Evolutionary conservation across 2,113 vertebrate species (phyloP).

Genomic region (Furnarius figulus): DNA sequence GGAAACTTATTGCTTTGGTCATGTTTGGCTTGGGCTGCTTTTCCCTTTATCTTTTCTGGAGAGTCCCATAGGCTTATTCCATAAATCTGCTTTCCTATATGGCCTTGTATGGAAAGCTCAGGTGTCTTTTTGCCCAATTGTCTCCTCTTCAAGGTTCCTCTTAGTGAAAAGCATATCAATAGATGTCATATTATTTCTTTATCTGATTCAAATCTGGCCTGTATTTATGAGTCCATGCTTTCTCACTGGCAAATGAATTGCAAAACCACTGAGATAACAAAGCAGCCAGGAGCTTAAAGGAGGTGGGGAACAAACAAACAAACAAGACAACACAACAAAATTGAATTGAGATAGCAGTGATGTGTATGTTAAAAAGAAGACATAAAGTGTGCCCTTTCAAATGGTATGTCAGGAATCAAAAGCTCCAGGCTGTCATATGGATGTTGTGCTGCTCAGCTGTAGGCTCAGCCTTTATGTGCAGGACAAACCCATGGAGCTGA

Average conservation of each 20-base stretch:
- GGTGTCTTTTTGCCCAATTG: not conserved
- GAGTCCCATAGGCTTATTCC: not conserved
- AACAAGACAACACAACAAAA: not conserved
- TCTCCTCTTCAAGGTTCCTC: not conserved
- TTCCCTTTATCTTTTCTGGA: not conserved
- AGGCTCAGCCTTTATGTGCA: not conserved
- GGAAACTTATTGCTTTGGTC: not conserved
- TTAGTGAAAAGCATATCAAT: not conserved
- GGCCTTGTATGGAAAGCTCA: not conserved
- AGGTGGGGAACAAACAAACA: not conserved
- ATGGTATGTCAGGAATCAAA: not conserved
- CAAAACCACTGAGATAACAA: not conserved
- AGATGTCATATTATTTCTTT: not conserved
- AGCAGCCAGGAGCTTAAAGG: not conserved
- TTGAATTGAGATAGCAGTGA: not conserved
- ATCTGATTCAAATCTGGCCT: not conserved
- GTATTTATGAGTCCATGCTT: not conserved
- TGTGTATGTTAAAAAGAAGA: not conserved
- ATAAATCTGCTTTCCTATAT: not conserved
- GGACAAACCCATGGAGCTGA: not conserved
- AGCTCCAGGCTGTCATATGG: not conserved
- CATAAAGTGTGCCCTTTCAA: not conserved
- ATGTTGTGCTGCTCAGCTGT: not conserved
- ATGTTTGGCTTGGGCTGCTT: not conserved
- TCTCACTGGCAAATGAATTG: not conserved